A percentile compares a stretch with the other conserved stretches of the same genome.
Conservation (phyloP, 2,888 invertebrate species). For the Osmoderma eremita region DNA sequence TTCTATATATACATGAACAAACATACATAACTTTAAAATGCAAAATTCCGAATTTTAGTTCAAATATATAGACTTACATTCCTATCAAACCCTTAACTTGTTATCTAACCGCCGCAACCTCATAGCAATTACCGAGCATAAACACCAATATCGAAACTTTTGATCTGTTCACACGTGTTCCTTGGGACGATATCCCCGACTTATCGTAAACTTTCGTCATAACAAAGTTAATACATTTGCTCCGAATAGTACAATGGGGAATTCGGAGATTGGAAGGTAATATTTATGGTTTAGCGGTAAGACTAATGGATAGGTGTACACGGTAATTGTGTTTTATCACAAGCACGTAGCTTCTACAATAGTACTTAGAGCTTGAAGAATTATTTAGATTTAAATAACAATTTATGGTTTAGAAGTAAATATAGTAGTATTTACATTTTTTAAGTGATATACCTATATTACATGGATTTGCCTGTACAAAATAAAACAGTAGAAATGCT, state of each 20-base stretch:
- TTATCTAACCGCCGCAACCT: background rate
- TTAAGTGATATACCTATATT: too few species aligned
- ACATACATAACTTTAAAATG: too few species aligned
- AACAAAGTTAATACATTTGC: slow-evolving; percentile 35
- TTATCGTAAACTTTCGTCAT: slow-evolving; percentile 34
- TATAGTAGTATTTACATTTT: too few species aligned
- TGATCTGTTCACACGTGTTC: slow-evolving; percentile 24
- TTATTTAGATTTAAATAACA: too few species aligned
- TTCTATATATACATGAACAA: too few species aligned
- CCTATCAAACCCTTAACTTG: background rate
- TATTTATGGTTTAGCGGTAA: slow-evolving; percentile 27
- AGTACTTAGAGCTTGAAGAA: too few species aligned
- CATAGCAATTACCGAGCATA: slow-evolving; percentile 2
- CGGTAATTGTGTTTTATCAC: background rate
- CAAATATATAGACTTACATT: too few species aligned
- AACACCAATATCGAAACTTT: slow-evolving; percentile 22
- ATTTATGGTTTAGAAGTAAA: too few species aligned
- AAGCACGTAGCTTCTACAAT: too few species aligned
- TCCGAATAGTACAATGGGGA: slow-evolving; percentile 29
- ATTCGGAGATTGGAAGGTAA: slow-evolving; percentile 33
- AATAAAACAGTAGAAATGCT: too few species aligned
- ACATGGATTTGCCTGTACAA: too few species aligned
- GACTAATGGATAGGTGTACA: slow-evolving; percentile 16
- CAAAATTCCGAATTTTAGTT: too few species aligned
- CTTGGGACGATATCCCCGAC: slow-evolving; percentile 2